These are phyloP conservation scores for Leucopsar rothschildi DNA, from an alignment of 2,113 vertebrate genomes.

Conservation along the genomic window DNA sequence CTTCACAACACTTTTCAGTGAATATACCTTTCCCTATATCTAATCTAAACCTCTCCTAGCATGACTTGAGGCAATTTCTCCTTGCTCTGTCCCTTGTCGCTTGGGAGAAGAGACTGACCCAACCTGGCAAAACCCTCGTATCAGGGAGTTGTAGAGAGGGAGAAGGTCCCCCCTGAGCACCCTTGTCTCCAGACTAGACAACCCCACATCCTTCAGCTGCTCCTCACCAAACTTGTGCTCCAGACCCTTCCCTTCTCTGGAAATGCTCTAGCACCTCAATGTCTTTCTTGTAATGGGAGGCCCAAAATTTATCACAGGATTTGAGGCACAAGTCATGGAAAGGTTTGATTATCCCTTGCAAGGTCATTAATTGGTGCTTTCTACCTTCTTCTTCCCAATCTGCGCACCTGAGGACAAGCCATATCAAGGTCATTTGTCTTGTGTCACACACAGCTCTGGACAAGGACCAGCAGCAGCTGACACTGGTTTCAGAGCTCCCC, in stretches of 20 bases:
- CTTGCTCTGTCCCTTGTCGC: neutral
- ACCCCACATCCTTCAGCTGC: neutral
- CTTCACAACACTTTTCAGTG: neutral
- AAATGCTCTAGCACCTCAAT: neutral
- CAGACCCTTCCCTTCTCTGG: neutral
- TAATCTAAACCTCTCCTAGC: neutral
- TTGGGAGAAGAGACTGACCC: neutral
- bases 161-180: neutral
- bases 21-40: neutral
- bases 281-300: too few relatives aligned
- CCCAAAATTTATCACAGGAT: neutral
- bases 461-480: accelerated
- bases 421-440: neutral
- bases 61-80: neutral
- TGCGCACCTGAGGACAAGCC: neutral
- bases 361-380: accelerated
- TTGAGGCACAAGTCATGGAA: accelerated
- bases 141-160: neutral
- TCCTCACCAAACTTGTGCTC: neutral
- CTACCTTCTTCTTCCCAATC: neutral
- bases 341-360: neutral
- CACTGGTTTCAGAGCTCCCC: neutral
- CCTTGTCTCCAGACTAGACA: neutral
- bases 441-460: neutral
- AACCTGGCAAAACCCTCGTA: neutral